phyloP scores from a whole-genome alignment of 2,113 vertebrate species.

The Willisornis vidua region DNA sequence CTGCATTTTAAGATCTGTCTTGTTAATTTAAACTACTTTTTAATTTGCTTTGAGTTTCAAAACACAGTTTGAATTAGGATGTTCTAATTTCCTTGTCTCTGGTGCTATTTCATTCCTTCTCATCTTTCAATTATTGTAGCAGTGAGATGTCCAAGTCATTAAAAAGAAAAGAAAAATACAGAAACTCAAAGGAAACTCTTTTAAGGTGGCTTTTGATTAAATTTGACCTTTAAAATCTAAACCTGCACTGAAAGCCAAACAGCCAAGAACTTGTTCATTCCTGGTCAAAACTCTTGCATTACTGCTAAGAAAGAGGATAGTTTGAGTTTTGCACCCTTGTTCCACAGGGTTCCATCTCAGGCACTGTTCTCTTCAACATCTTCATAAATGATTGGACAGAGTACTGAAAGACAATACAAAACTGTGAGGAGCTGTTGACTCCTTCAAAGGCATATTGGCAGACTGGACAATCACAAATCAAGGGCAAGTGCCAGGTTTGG shows the following conservation, averaged over 20 bases:
- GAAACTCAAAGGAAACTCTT: not conserved
- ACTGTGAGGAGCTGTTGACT: not conserved
- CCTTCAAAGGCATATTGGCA: not conserved
- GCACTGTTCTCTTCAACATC: not conserved
- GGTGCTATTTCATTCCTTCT: not conserved
- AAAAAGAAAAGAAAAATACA: not conserved
- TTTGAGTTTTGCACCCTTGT: not conserved
- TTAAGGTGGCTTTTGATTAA: slow-evolving; percentile 43
- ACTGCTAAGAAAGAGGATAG: not conserved
- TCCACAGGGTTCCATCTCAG: not conserved
- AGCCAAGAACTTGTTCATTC: not conserved
- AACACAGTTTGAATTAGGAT: not conserved
- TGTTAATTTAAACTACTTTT: slow-evolving; percentile 6
- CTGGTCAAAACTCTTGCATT: not conserved
- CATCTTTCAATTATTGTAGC: not conserved
- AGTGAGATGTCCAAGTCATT: not conserved
- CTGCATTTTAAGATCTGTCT: not conserved
- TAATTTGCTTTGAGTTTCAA: not conserved
- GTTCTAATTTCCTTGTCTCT: not conserved
- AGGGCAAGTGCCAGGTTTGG: not conserved
- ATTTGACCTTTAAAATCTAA: slow-evolving; percentile 48
- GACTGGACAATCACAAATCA: not conserved
- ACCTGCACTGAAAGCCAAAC: slow-evolving; percentile 1
- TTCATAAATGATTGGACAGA: not conserved
- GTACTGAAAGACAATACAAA: not conserved